Conservation (phyloP, 1,140 invertebrate species). For the Anastrepha ludens region DNA sequence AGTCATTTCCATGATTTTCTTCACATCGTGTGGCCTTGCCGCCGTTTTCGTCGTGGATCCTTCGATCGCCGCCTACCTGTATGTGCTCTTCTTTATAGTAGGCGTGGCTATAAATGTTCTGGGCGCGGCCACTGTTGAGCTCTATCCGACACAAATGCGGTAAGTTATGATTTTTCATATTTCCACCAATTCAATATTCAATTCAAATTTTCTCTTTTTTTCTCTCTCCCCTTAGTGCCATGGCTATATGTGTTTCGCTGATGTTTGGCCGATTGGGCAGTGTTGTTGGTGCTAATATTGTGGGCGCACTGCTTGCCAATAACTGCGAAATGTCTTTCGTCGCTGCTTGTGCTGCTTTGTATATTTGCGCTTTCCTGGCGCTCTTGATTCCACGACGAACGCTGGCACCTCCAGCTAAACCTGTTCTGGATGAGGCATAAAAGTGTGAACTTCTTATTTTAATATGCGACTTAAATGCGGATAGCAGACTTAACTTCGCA, state of each 20-base stretch:
- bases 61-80: constrained; percentile 57
- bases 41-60: constrained; percentile 57
- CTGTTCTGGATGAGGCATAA: constrained; percentile 10
- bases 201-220: constrained; percentile 1
- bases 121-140: constrained; percentile 65
- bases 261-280: constrained; percentile 66
- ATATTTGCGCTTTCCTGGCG: constrained; percentile 55
- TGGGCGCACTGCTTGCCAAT: constrained; percentile 57
- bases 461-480: constrained; percentile 41
- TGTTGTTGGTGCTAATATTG: constrained; percentile 62
- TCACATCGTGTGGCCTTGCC: constrained; percentile 57
- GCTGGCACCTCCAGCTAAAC: constrained; percentile 9
- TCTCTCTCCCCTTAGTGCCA: constrained; percentile 58
- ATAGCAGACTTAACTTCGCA: constrained; percentile 35
- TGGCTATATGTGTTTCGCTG: constrained; percentile 69
- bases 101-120: constrained; percentile 64
- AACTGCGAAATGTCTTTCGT: constrained; percentile 59
- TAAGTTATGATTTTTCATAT: background rate
- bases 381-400: constrained; percentile 56
- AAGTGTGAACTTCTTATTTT: background rate
- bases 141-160: constrained; percentile 68
- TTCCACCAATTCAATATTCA: background rate
- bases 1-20: constrained; percentile 57
- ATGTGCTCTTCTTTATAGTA: constrained; percentile 60
- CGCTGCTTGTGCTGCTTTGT: constrained; percentile 55